A percentile compares a stretch with the other conserved stretches of the same genome.
These are phyloP conservation scores for Eupithecia dodoneata DNA, from an alignment of 2,888 invertebrate genomes.

Conservation along the genomic window DNA sequence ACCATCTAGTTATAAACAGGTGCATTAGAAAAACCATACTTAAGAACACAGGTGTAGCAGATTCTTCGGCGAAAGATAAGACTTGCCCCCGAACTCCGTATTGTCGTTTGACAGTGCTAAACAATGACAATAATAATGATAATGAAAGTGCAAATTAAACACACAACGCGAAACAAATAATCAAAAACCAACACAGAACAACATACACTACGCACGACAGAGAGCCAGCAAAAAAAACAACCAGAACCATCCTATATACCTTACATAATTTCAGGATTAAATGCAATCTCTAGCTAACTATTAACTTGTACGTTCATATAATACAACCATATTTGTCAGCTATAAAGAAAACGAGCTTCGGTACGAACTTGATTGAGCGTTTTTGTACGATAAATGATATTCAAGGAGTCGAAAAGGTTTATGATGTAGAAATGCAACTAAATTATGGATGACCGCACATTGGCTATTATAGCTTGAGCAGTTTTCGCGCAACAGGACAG, in stretches of 20 bases:
- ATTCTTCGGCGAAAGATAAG: neutral
- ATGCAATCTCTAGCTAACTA: neutral
- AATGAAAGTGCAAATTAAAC: slow-evolving; percentile 66
- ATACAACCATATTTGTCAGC: neutral
- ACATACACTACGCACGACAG: slow-evolving; percentile 52
- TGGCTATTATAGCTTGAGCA: neutral
- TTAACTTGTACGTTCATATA: neutral
- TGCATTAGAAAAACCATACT: neutral
- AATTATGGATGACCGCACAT: neutral
- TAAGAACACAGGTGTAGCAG: neutral
- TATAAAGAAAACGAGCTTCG: neutral
- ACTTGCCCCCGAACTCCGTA: neutral
- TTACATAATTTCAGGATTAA: neutral
- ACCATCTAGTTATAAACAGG: neutral
- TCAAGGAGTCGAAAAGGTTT: neutral
- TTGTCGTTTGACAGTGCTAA: neutral
- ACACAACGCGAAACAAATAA: slow-evolving; percentile 54
- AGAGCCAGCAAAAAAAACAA: slow-evolving; percentile 32
- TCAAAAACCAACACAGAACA: slow-evolving; percentile 53
- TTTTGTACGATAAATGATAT: neutral
- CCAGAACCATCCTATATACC: neutral
- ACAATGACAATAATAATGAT: slow-evolving; percentile 41
- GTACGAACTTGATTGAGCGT: neutral
- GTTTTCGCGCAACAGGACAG: neutral
- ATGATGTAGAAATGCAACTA: neutral